These are phyloP conservation scores for Zosterops hypoxanthus DNA, from an alignment of 2,113 vertebrate species.

Conservation along the genomic window DNA sequence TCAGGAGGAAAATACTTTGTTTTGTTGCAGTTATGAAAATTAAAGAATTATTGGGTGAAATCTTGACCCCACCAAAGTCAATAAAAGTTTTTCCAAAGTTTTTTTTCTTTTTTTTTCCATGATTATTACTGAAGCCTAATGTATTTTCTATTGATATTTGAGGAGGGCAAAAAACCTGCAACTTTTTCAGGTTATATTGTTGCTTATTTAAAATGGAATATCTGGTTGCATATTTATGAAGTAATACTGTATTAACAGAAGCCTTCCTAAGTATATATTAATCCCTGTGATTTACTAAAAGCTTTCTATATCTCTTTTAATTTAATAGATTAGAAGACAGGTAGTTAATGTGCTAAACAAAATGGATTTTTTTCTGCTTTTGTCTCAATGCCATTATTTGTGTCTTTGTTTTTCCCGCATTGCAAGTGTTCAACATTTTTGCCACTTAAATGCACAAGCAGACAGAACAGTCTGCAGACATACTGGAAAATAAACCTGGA, in stretches of 20 bases:
- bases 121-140: not conserved
- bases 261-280: not conserved
- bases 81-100: not conserved
- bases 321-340: not conserved
- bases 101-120: too few species aligned
- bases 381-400: not conserved
- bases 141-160: not conserved
- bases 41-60: not conserved
- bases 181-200: not conserved
- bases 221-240: not conserved
- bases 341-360: not conserved
- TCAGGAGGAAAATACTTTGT: not conserved
- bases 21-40: not conserved
- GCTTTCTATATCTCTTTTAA: not conserved
- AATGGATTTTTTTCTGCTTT: not conserved
- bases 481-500: not conserved
- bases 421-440: not conserved
- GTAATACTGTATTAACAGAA: not conserved
- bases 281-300: conserved; percentile 1
- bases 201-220: not conserved
- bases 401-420: not conserved
- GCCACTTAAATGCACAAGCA: not conserved
- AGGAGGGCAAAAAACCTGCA: rapidly evolving
- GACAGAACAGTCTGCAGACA: not conserved
- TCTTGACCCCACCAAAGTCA: not conserved